A percentile compares a stretch with the other conserved stretches of the same genome.
These are phyloP conservation scores for Trinectes maculatus DNA, from an alignment of 2,113 vertebrate species.

Conservation along the genomic window DNA sequence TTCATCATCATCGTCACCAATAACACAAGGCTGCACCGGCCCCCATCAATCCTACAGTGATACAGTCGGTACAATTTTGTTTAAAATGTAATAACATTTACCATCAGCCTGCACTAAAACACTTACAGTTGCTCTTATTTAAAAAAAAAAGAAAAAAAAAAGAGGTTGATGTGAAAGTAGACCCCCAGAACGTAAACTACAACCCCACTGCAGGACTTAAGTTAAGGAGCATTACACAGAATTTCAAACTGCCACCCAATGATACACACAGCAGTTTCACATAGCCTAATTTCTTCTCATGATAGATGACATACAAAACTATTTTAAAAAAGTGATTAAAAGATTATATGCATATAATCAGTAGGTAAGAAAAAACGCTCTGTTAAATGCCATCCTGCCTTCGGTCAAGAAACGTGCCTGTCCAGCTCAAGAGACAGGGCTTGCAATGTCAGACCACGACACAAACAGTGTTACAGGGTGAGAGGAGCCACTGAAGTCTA, in stretches of 20 bases:
- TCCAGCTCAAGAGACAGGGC: slow-evolving; percentile 80
- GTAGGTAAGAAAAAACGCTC: slow-evolving; percentile 4
- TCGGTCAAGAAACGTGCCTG: slow-evolving; percentile 71
- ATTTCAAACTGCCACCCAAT: slow-evolving; percentile 39
- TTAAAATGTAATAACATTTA: not conserved
- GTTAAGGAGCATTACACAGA: slow-evolving; percentile 19
- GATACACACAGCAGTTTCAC: slow-evolving; percentile 16
- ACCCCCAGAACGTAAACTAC: slow-evolving; percentile 22
- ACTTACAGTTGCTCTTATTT: slow-evolving; percentile 14
- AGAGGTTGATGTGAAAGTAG: slow-evolving; percentile 3
- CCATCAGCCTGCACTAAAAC: slow-evolving; percentile 75
- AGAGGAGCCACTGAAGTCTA: slow-evolving; percentile 32
- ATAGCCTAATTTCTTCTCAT: slow-evolving; percentile 17
- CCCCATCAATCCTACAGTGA: slow-evolving; percentile 41
- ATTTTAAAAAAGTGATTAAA: slow-evolving; percentile 6
- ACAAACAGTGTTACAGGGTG: slow-evolving; percentile 25
- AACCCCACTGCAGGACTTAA: slow-evolving; percentile 15
- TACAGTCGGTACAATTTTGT: not conserved
- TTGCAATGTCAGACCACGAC: slow-evolving; percentile 74
- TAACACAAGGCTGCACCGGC: slow-evolving; percentile 21
- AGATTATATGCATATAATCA: slow-evolving; percentile 8
- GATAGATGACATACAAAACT: slow-evolving; percentile 22
- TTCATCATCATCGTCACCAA: not conserved
- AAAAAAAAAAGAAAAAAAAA: slow-evolving; percentile 36
- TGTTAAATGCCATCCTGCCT: slow-evolving; percentile 27